A percentile compares a stretch with the other conserved stretches of the same genome.
Evolutionary conservation across 2,888 invertebrate genomes (phyloP).

Genomic region (Kryphioiulus occultus): DNA sequence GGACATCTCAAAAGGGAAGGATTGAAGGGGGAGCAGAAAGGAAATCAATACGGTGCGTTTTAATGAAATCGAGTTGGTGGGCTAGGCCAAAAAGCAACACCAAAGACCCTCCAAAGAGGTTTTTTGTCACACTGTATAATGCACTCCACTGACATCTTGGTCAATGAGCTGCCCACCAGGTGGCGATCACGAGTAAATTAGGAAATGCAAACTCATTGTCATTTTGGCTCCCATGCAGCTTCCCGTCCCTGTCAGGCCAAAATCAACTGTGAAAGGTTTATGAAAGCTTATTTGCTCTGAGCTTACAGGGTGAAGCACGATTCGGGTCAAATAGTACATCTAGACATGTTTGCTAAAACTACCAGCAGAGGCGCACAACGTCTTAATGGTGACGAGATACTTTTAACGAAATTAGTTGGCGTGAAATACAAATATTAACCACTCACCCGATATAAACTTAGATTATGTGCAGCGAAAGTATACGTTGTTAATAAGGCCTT

Average conservation of each 20-base stretch:
- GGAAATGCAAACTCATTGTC: conserved; percentile 23
- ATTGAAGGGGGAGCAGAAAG: neutral
- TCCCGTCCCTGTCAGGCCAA: neutral
- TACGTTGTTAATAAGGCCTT: too few species aligned
- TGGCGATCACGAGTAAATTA: conserved; percentile 8
- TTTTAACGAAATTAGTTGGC: too few species aligned
- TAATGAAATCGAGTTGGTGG: neutral
- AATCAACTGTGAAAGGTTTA: conserved; percentile 1
- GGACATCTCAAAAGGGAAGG: conserved; percentile 1
- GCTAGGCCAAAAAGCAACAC: neutral
- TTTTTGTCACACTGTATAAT: neutral
- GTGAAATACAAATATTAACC: too few species aligned
- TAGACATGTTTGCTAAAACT: too few species aligned
- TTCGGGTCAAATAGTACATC: neutral
- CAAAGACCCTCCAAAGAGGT: neutral
- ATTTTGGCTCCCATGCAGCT: neutral
- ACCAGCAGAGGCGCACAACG: too few species aligned
- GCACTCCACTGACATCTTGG: conserved; percentile 7
- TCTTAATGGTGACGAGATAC: too few species aligned
- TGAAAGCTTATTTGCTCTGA: neutral
- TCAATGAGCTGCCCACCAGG: conserved; percentile 23
- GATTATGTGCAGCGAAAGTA: too few species aligned
- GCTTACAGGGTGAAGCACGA: neutral
- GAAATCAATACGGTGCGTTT: neutral
- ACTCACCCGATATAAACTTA: too few species aligned